Conservation (phyloP, 2,888 invertebrate genomes). For the Odontothrips loti region DNA sequence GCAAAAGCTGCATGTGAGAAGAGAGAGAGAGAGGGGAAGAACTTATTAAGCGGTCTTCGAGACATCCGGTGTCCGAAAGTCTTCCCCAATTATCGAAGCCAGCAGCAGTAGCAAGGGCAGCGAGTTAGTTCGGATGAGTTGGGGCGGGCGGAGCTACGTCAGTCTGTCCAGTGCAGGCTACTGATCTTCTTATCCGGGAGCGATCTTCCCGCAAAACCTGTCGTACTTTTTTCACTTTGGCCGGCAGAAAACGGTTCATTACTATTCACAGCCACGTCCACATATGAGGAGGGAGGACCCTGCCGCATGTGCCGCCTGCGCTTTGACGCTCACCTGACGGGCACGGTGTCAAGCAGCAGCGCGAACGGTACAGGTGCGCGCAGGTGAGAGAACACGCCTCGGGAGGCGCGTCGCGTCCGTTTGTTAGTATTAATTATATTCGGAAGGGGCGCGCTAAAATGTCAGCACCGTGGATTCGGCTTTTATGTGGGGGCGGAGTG, state of each 20-base stretch:
- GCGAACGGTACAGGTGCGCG: too few relatives aligned
- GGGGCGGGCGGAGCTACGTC: neutral
- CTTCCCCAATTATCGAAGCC: neutral
- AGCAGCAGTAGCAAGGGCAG: neutral
- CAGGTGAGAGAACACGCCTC: too few relatives aligned
- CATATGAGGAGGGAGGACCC: too few relatives aligned
- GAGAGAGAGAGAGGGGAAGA: neutral
- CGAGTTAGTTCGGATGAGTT: neutral
- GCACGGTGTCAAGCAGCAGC: too few relatives aligned
- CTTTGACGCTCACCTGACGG: too few relatives aligned
- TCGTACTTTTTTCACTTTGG: neutral
- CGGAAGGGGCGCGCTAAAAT: too few relatives aligned
- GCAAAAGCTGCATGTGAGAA: neutral
- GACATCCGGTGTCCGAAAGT: constrained; percentile 6
- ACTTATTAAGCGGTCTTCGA: constrained; percentile 8
- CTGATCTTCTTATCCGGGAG: neutral
- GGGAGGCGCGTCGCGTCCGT: too few relatives aligned
- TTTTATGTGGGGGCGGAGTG: too few relatives aligned
- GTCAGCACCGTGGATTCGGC: too few relatives aligned
- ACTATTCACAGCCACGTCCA: neutral
- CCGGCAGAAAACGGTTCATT: neutral
- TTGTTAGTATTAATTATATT: too few relatives aligned
- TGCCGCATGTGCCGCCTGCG: too few relatives aligned
- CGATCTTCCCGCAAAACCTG: neutral
- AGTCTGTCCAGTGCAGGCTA: neutral